phyloP scores from a whole-genome alignment of 2,797 vertebrate species.

The Hemibagrus guttatus region DNA sequence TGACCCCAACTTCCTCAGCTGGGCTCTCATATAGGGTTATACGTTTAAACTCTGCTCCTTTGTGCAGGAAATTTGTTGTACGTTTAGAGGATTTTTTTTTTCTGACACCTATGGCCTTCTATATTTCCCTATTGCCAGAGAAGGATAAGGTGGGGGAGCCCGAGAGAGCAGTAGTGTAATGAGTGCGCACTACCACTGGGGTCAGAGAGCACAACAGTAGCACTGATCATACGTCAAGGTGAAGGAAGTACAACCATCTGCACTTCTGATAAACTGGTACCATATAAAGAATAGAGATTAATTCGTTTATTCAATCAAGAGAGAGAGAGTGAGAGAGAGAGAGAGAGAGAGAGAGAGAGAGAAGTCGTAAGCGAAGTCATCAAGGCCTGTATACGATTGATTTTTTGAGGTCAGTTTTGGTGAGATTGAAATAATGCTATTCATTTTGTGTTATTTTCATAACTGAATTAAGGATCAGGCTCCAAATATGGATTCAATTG shows the following conservation, averaged over 20 bases:
- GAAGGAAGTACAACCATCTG: slow-evolving; percentile 40
- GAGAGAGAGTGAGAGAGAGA: too few species aligned
- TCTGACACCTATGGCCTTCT: slow-evolving; percentile 25
- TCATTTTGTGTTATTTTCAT: neutral
- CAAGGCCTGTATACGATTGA: neutral
- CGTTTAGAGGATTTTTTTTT: neutral
- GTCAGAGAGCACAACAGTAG: slow-evolving; percentile 65
- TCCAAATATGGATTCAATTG: neutral
- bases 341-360: too few species aligned
- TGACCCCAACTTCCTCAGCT: too few species aligned
- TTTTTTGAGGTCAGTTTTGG: neutral
- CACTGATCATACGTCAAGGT: slow-evolving; percentile 40
- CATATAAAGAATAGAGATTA: neutral
- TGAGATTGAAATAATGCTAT: neutral
- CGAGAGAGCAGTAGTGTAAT: slow-evolving; percentile 71
- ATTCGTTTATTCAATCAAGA: neutral
- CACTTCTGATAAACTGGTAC: slow-evolving; percentile 15
- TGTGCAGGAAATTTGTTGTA: neutral
- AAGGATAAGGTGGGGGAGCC: slow-evolving; percentile 53
- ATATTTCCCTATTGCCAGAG: slow-evolving; percentile 40
- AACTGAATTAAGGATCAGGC: neutral
- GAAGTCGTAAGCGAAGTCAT: neutral
- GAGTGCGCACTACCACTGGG: slow-evolving; percentile 64
- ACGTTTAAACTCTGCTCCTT: neutral
- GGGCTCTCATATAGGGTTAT: too few species aligned